These are phyloP conservation scores for Fringilla coelebs DNA, from an alignment of 2,797 vertebrate genomes.

Conservation along the genomic window DNA sequence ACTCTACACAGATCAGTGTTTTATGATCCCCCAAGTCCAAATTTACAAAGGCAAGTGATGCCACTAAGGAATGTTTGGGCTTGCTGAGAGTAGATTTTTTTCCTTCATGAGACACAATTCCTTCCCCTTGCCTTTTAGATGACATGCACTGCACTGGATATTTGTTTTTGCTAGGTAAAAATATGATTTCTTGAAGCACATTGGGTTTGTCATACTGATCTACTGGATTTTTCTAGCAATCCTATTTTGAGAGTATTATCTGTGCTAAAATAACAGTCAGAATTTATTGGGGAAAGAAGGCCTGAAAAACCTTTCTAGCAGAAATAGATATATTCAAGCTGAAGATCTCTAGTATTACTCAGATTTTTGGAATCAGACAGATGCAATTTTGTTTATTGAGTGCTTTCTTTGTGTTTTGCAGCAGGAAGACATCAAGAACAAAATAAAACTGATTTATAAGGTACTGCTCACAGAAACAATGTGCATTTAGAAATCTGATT, in stretches of 20 bases:
- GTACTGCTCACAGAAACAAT: neutral
- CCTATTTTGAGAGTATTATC: neutral
- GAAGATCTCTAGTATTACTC: neutral
- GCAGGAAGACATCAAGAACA: neutral
- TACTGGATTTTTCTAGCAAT: neutral
- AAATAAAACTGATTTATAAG: neutral
- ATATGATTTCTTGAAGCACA: neutral
- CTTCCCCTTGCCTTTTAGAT: neutral
- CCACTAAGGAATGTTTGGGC: neutral
- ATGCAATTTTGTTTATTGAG: slow-evolving; percentile 25
- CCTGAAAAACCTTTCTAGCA: neutral
- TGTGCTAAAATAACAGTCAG: slow-evolving; percentile 1
- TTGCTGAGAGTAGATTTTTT: neutral
- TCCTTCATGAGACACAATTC: neutral
- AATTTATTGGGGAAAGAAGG: neutral
- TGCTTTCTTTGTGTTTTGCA: slow-evolving; percentile 9
- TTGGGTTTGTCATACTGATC: neutral
- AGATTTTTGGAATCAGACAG: neutral
- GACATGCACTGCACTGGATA: neutral
- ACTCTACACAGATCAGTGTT: neutral
- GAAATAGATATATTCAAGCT: neutral
- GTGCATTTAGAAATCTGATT: neutral
- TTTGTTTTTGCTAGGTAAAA: neutral
- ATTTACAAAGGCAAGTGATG: neutral
- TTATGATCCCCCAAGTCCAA: neutral